phyloP scores from a whole-genome alignment of 2,888 invertebrate species.

The Stenodera caucasica region DNA sequence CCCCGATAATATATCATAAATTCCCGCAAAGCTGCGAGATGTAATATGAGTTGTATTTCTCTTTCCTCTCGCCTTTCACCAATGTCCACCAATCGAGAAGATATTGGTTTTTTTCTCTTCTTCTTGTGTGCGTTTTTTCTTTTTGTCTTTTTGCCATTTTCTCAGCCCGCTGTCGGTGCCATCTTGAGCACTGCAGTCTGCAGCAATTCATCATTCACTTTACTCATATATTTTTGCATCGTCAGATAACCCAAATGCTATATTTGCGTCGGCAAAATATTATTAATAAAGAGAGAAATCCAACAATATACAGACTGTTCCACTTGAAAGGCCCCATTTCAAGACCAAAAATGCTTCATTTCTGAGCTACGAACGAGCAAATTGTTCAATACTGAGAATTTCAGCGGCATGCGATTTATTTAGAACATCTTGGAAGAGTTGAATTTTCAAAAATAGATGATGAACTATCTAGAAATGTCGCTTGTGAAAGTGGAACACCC shows the following conservation, averaged over 20 bases:
- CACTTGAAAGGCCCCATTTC: too few species aligned
- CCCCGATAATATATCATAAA: constrained; percentile 46
- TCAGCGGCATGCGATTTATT: too few species aligned
- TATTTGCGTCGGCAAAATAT: too few species aligned
- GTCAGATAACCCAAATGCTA: constrained; percentile 31
- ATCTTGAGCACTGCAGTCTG: constrained; percentile 49
- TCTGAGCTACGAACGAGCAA: too few species aligned
- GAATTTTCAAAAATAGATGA: too few species aligned
- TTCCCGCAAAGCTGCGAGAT: constrained; percentile 52
- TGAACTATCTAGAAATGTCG: too few species aligned
- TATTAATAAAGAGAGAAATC: too few species aligned
- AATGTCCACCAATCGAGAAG: constrained; percentile 47
- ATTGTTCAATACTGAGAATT: too few species aligned
- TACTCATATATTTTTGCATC: constrained; percentile 49
- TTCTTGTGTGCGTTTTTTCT: constrained; percentile 29
- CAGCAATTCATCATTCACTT: constrained; percentile 50
- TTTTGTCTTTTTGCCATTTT: constrained; percentile 25
- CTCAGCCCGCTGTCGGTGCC: constrained; percentile 48
- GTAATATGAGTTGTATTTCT: constrained; percentile 52
- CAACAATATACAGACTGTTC: too few species aligned
- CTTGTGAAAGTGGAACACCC: too few species aligned
- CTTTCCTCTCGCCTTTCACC: constrained; percentile 39
- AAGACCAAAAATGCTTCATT: too few species aligned
- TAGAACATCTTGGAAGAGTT: too few species aligned
- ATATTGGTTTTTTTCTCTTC: constrained; percentile 53